phyloP scores from a whole-genome alignment of 2,113 vertebrate species.

The Macaca mulatta region DNA sequence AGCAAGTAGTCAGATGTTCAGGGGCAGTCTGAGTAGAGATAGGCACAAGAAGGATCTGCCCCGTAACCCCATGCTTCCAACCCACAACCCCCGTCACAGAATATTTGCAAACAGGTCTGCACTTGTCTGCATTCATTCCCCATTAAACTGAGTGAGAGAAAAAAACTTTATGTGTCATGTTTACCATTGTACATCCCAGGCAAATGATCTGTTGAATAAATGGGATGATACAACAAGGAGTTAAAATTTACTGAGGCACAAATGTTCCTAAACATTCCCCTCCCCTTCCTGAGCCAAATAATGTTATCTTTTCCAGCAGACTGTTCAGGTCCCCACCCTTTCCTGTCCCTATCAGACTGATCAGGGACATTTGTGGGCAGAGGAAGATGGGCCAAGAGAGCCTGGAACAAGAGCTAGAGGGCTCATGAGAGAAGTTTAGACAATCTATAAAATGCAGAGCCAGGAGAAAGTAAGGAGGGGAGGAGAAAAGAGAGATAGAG shows the following conservation, averaged over 20 bases:
- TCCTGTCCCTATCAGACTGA: background rate
- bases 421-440: background rate
- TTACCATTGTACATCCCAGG: background rate
- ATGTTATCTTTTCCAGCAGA: background rate
- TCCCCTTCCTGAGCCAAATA: background rate
- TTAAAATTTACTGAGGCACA: background rate
- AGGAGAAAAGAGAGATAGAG: no score
- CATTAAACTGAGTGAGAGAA: background rate
- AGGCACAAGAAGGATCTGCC: background rate
- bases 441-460: background rate
- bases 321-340: background rate
- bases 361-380: background rate
- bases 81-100: background rate
- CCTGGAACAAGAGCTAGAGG: background rate
- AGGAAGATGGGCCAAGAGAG: background rate
- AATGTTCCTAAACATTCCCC: background rate
- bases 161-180: background rate
- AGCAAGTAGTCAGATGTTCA: no score
- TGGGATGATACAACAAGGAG: background rate
- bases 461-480: background rate
- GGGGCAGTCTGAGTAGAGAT: background rate
- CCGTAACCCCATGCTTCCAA: background rate
- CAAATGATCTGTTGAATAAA: background rate
- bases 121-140: background rate
- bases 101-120: fast-evolving